These are phyloP conservation scores for Phataginus tetradactyla DNA, from an alignment of 2,797 vertebrate genomes.

Conservation along the genomic window DNA sequence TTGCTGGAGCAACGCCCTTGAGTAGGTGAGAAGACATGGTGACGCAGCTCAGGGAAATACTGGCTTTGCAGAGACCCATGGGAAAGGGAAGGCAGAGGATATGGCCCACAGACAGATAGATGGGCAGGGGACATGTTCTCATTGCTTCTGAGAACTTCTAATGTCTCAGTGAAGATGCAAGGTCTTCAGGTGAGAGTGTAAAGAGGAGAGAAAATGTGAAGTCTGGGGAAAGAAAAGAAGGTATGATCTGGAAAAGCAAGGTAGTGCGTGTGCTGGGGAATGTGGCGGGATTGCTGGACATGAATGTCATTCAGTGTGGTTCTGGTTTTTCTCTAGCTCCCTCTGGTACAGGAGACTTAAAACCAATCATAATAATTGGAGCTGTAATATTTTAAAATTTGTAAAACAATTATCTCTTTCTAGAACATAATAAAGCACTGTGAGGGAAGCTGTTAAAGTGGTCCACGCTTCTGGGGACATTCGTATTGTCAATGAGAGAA, in stretches of 20 bases:
- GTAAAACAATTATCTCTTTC: neutral
- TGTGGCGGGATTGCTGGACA: neutral
- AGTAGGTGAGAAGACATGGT: too few species aligned
- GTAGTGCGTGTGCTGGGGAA: neutral
- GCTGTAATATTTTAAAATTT: neutral
- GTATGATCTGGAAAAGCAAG: neutral
- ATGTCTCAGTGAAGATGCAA: neutral
- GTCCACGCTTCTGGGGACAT: neutral
- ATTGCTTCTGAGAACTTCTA: neutral
- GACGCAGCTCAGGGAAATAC: neutral
- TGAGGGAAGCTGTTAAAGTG: neutral
- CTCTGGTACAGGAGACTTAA: neutral
- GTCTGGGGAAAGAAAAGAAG: neutral
- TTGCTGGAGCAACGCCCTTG: neutral
- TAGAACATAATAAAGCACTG: neutral
- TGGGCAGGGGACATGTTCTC: too few species aligned
- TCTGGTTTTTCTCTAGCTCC: neutral
- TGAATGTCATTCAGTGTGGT: neutral
- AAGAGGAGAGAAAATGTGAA: neutral
- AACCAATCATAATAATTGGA: neutral
- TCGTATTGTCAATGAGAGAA: neutral
- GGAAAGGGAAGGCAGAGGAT: neutral
- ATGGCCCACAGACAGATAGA: neutral
- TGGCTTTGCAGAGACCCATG: fast-evolving
- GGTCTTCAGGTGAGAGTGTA: neutral